These are phyloP conservation scores for Lycodopsis pacificus DNA, from an alignment of 2,797 vertebrate genomes.

Conservation along the genomic window DNA sequence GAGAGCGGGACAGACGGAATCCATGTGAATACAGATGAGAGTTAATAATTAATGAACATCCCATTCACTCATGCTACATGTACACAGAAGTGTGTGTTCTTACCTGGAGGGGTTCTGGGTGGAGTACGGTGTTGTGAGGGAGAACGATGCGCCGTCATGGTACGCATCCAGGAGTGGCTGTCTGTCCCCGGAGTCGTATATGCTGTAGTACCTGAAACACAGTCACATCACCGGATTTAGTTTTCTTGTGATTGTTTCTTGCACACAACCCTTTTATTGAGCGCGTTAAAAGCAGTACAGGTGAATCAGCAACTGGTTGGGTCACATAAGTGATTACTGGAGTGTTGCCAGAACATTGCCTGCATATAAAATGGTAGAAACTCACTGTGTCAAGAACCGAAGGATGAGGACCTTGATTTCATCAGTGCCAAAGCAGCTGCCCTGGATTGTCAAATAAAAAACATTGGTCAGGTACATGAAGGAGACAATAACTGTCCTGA, in stretches of 20 bases:
- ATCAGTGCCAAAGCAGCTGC: slow-evolving; percentile 90
- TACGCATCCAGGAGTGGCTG: slow-evolving; percentile 92
- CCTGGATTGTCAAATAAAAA: slow-evolving; percentile 76
- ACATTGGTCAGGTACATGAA: slow-evolving; percentile 1
- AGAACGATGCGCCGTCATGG: slow-evolving; percentile 92
- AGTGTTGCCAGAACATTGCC: background rate
- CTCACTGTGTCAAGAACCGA: slow-evolving; percentile 92
- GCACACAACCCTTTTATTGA: background rate
- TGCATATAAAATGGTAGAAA: slow-evolving; percentile 36
- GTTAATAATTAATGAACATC: background rate
- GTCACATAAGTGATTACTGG: background rate
- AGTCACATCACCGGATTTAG: slow-evolving; percentile 1
- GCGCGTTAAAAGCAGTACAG: background rate
- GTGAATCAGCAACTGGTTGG: background rate
- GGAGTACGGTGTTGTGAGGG: slow-evolving; percentile 87
- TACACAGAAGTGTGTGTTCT: background rate
- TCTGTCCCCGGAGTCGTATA: slow-evolving; percentile 92
- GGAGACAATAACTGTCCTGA: background rate
- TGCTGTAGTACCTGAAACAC: slow-evolving; percentile 82
- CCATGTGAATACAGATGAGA: background rate
- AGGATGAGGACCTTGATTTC: slow-evolving; percentile 89
- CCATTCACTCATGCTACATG: background rate
- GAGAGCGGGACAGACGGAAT: background rate
- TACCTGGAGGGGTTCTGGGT: slow-evolving; percentile 87
- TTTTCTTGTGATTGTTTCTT: background rate